Evolutionary conservation across 2,888 invertebrate species (phyloP), one percentile per base, ranked within the genome.

Genomic region (Yponomeuta cagnagella): DNA sequence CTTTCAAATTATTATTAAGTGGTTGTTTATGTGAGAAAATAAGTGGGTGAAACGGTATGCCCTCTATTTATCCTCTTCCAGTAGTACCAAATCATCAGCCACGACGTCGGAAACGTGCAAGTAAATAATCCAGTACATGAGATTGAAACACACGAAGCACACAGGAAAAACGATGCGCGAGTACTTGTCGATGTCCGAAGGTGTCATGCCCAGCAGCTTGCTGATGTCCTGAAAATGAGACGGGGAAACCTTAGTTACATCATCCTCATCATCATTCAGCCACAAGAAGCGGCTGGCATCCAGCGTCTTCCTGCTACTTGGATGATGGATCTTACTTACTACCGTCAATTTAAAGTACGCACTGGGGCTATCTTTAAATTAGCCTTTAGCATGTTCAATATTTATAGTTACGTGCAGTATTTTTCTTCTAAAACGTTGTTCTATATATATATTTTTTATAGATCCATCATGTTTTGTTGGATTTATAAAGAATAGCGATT

Each of bases 111-210:
- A 97, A 88, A 98, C 98, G 94, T 98, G 98, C 80, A 98, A 94
- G 89, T 98, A 98, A 85, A 98, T 98, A 90, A 98, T 98, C 98
- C 98, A 98, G 93, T 98, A 98, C 98, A 98, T 98, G 79, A 98
- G 95, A 93, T 99, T 99, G 95, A 99, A 99, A 93, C 98, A 97
- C 77, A 99, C 97, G 94, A 99, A 99, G 93, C 98, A 97, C 81
- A 98, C 97, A 71, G 99, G 99, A 90, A 99, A 99, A 82, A 98
- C 96, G 90, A 99, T 98, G 84, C 99, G 96, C 74, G 99, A 98
- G 90, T 99, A 99, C 93, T 99, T 99, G 95, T 99, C 99, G 91
- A 99, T 99, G 93, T 98, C 98, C 87, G 98, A 98, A 73, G 98
- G 98, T 80, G 98, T 98, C 89, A 98, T 96, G 81, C 97, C 97